Base-by-base conservation (phyloP, 2,113 vertebrate genomes). In the Brachionichthys hirsutus region DNA sequence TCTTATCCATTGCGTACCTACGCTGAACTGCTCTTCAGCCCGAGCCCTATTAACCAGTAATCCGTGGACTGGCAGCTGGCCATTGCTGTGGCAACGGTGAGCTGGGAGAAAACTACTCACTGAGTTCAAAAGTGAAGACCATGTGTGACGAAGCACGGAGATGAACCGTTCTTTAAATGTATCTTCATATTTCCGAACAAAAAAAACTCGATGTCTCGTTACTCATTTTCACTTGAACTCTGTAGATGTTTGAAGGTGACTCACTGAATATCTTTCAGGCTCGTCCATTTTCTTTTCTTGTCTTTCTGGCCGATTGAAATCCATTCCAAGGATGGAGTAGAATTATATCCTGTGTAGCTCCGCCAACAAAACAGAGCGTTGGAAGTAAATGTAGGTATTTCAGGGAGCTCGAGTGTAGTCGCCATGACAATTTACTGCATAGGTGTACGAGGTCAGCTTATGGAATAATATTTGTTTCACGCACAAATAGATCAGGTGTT, bases 81-180 rank as follows among this genome's bases (percentile, higher is more conserved):
- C 88, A 91, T 92, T 85, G 78, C 91, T 90, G 83, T 91, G 89
- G 90, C 88, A 91, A 92, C 90, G 40, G 81, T 65, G 80, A 87
- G 85, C 78, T 87, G 73, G 78, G 70, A 88, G 74, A 81, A 81
- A 89, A 79, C 82, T 77, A 83, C 76, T 73, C 55, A 75, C 70
- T 85, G n/a, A 80, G 84, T 89, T 89, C 80, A 85, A 88, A 89
- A 90, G 89, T 90, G 88, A 89, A 89, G 84, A 87, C 62, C 47
- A 83, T n/a, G 83, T 79, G 66, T 82, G 84, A 76, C 80, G 73
- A 87, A 87, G 75, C 84, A 86, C 57, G 50, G 70, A 67, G 64
- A 73, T 83, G 59, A 80, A 78, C 54, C 77, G 60, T 82, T 34
- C 55, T 59, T 41, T 61, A 49, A 70, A 76, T 74, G 49, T 60